Conservation (phyloP, 2,113 vertebrate genomes). For the Mixornis gularis region DNA sequence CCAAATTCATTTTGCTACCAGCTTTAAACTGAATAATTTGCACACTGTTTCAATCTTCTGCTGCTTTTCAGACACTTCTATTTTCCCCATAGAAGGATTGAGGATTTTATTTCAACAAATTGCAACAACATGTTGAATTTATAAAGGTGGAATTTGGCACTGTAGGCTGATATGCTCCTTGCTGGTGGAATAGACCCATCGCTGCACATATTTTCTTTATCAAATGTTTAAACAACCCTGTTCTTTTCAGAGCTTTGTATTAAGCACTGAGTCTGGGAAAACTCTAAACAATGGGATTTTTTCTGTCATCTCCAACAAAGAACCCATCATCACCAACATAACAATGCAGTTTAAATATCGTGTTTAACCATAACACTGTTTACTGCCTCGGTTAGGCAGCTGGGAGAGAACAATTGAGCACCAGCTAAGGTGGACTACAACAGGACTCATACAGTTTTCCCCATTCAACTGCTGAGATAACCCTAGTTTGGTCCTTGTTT, state of each 20-base stretch:
- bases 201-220: conserved; percentile 4
- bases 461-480: not conserved
- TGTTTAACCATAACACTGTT: conserved; percentile 28
- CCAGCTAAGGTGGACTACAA: not conserved
- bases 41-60: not conserved
- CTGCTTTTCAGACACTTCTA: not conserved
- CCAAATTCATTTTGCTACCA: not conserved
- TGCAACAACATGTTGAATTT: not conserved
- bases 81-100: not conserved
- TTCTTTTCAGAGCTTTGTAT: not conserved
- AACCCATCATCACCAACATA: not conserved
- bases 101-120: not conserved
- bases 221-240: conserved; percentile 27
- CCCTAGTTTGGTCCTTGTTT: not conserved
- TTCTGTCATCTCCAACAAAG: conserved; percentile 50
- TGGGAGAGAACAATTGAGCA: not conserved
- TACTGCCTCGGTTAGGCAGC: not conserved
- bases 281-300: conserved; percentile 41
- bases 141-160: not conserved
- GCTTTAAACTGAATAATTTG: not conserved
- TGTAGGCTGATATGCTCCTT: not conserved
- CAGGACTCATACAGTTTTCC: not conserved
- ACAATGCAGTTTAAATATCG: conserved; percentile 23
- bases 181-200: not conserved
- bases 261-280: conserved; percentile 19